Conservation (phyloP, 2,797 vertebrate species). For the Lepilemur ruficaudatus region DNA sequence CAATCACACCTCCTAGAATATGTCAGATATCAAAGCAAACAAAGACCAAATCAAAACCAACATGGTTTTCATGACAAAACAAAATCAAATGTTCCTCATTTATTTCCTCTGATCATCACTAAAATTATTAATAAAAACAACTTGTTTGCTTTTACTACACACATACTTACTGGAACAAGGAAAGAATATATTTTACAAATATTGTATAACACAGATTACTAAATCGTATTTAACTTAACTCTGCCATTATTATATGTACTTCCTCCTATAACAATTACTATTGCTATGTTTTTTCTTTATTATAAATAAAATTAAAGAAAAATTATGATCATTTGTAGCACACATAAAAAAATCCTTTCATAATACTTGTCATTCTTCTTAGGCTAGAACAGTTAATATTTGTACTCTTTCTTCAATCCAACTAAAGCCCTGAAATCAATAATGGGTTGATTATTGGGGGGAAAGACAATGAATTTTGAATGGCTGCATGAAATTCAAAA, state of each 20-base stretch:
- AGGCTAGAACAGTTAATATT: not conserved
- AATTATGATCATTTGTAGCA: constrained; percentile 24
- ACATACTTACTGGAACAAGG: not conserved
- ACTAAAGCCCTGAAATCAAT: constrained; percentile 24
- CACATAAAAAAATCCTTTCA: not conserved
- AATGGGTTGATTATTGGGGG: not conserved
- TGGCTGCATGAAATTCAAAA: not conserved
- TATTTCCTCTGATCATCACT: constrained; percentile 35
- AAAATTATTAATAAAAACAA: not conserved
- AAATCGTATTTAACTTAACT: not conserved
- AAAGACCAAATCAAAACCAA: not conserved
- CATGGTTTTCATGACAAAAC: not conserved
- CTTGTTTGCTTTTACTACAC: not conserved
- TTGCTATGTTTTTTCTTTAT: not conserved
- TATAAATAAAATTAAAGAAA: not conserved
- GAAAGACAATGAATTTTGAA: not conserved
- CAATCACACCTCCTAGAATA: not conserved
- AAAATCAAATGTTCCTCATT: not conserved
- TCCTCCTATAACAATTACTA: not conserved
- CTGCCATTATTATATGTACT: not conserved
- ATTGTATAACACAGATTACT: not conserved
- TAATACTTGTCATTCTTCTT: not conserved
- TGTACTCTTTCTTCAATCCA: not conserved
- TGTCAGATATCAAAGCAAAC: not conserved
- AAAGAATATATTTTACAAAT: constrained; percentile 7